These are phyloP conservation scores for Chrysopilus asiliformis DNA, from an alignment of 2,888 invertebrate genomes.

Conservation along the genomic window DNA sequence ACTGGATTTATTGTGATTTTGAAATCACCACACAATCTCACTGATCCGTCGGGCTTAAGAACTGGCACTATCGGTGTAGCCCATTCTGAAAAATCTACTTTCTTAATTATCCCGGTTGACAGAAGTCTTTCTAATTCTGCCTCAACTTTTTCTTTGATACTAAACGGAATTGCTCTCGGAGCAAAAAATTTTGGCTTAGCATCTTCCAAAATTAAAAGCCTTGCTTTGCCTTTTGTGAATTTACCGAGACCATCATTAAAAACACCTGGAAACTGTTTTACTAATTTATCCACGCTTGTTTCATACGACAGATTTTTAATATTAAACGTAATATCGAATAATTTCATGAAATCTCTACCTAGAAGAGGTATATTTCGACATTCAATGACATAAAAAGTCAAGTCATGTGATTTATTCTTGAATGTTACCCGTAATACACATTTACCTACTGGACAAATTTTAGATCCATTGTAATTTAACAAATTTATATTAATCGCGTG, in stretches of 20 bases:
- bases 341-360: constrained; percentile 3
- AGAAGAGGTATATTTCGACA: not conserved
- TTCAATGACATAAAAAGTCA: constrained; percentile 1
- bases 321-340: not conserved
- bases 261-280: constrained; percentile 1
- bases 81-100: constrained; percentile 18
- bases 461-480: too few species aligned
- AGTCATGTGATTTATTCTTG: not conserved
- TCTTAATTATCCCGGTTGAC: constrained; percentile 14
- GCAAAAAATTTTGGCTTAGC: constrained; percentile 13
- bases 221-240: constrained; percentile 4
- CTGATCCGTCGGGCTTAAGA: constrained; percentile 20
- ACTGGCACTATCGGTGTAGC: constrained; percentile 25
- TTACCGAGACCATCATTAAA: constrained; percentile 4
- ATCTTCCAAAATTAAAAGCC: constrained; percentile 10
- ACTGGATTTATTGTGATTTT: constrained; percentile 4
- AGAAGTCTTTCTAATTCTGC: too few species aligned
- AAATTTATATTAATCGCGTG: too few species aligned
- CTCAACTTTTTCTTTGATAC: constrained; percentile 12
- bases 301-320: constrained; percentile 1
- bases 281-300: not conserved
- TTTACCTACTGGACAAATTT: too few species aligned
- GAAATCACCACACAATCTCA: constrained; percentile 7
- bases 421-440: too few species aligned
- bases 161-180: constrained; percentile 15